Base-by-base conservation (phyloP, 2,113 vertebrate species). In the Pantherophis guttatus region DNA sequence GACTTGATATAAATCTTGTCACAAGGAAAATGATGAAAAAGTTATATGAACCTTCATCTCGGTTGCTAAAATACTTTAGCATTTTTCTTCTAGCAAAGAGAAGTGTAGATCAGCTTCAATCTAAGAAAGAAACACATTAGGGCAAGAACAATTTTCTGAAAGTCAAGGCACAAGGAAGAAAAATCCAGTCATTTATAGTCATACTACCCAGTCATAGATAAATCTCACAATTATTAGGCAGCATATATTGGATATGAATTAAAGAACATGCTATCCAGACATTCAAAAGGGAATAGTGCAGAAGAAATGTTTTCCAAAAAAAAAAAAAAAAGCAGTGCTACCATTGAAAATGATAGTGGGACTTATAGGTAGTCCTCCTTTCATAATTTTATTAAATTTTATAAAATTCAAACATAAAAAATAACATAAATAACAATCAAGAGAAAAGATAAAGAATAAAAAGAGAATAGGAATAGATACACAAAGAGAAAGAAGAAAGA, bases 1-100 rank as follows among this genome's bases (percentile, higher is more conserved):
- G 90, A 85, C 90, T 94, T 89, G 94, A 93, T 91, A 3, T 88
- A 94, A 97, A 95, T 96, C 95, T 92, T 93, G 95, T 96, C 96
- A 96, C 90, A 95, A 93, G 44, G 26, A 91, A 96, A 96, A 95
- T 96, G 96, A 96, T 95, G 93, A 96, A 96, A 33, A 89, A 92
- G 65, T 89, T 3, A 52, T 52, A 90, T 0, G 54, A 90, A n/a
- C 57, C 52, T 92, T 87, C 87, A 90, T 11, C 5, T 50, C 19
- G n/a, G 29, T 54, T 94, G 65, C 57, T 55, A 89, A 44, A 53
- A 62, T 55, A 26, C 24, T 50, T 86, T 65, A 65, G 33, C 53
- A 87, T 23, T 65, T 65, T 17, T 70, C 29, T 65, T 52, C 65
- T 0, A 89, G 65, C 93, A 92, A 93, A 95, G 94, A 95, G 1